phyloP scores from a whole-genome alignment of 1,140 invertebrate genomes.

The Drosophila kohkoa region DNA sequence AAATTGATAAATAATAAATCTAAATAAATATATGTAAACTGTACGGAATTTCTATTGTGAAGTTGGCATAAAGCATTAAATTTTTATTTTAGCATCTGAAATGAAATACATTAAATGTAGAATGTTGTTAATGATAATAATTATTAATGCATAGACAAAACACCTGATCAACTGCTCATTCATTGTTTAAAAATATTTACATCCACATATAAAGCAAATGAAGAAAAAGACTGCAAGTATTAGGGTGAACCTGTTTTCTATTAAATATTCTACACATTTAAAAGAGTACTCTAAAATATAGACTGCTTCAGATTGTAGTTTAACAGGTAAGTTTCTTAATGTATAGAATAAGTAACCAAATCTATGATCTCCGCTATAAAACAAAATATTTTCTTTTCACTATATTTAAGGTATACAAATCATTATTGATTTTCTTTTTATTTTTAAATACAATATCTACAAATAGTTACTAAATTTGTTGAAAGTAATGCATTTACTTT shows the following conservation, averaged over 20 bases:
- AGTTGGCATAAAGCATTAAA: no score
- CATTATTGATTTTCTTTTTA: background rate
- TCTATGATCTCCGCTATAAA: no score
- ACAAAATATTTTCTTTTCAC: no score
- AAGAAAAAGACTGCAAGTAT: slow-evolving; percentile 12
- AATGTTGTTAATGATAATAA: slow-evolving; percentile 37
- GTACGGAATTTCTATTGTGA: no score
- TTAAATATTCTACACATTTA: background rate
- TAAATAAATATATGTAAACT: no score
- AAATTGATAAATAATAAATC: no score
- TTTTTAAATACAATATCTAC: background rate
- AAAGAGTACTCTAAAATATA: background rate
- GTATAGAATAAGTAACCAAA: no score
- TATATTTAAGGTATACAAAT: background rate
- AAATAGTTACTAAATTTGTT: background rate
- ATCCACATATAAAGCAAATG: slow-evolving; percentile 65
- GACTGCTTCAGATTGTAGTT: no score
- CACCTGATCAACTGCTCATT: slow-evolving; percentile 63
- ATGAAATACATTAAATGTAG: background rate
- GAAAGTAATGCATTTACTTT: background rate
- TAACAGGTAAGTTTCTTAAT: no score
- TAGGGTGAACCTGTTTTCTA: slow-evolving; percentile 57
- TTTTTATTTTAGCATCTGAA: background rate
- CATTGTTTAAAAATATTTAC: slow-evolving; percentile 74
- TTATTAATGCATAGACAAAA: slow-evolving; percentile 46